Evolutionary conservation across 2,888 invertebrate genomes (phyloP).

Genomic region (Agrochola lychnidis): DNA sequence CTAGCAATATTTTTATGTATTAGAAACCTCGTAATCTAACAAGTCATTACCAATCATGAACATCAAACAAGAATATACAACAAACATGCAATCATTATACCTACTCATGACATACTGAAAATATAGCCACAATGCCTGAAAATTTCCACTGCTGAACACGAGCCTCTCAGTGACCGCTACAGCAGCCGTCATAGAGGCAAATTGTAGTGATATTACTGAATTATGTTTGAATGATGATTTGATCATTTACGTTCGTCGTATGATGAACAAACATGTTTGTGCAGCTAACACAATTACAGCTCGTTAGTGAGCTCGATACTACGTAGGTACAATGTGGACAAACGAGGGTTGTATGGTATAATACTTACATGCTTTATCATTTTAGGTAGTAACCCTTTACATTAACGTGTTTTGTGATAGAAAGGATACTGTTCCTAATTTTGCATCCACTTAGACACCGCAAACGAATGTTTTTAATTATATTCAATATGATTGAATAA

Average conservation of each 20-base stretch:
- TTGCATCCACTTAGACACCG: neutral
- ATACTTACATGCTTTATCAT: neutral
- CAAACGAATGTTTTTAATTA: neutral
- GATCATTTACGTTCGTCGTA: slow-evolving; percentile 33
- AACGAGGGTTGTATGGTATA: neutral
- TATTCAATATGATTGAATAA: too few relatives aligned
- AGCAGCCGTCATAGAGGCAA: slow-evolving; percentile 13
- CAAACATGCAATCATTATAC: neutral
- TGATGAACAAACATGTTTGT: slow-evolving; percentile 25
- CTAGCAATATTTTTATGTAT: neutral
- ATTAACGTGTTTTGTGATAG: neutral
- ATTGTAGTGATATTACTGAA: slow-evolving; percentile 36
- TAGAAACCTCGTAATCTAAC: neutral
- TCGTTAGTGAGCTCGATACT: slow-evolving; percentile 31
- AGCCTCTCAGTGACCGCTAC: neutral
- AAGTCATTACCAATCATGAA: neutral
- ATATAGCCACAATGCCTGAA: neutral
- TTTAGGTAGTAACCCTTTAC: neutral
- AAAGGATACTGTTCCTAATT: neutral
- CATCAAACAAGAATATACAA: neutral
- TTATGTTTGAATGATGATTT: slow-evolving; percentile 45
- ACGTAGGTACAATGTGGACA: neutral
- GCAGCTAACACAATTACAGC: slow-evolving; percentile 24
- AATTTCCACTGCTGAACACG: neutral
- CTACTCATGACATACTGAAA: too few relatives aligned